phyloP scores from a whole-genome alignment of 1,140 invertebrate species.

The Listronotus oregonensis region DNA sequence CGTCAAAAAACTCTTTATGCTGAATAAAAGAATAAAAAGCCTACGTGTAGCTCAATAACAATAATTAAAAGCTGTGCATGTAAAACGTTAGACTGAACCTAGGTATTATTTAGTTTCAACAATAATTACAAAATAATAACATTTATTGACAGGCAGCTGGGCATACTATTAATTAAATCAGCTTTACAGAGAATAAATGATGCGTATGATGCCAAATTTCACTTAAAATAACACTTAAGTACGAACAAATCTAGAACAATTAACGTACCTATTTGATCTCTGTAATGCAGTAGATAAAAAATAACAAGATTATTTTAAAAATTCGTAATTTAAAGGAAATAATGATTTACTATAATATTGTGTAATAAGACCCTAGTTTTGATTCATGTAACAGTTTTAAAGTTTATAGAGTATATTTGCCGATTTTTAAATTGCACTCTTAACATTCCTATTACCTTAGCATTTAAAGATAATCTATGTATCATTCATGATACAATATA shows the following conservation, averaged over 20 bases:
- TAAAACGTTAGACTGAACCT: conserved; percentile 47
- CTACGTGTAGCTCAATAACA: conserved; percentile 2
- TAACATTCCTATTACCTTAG: no score
- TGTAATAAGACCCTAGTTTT: no score
- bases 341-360: conserved; percentile 20
- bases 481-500: no score
- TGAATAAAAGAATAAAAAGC: conserved; percentile 6
- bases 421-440: no score
- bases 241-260: conserved; percentile 37
- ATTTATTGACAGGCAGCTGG: conserved; percentile 19
- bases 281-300: conserved; percentile 50
- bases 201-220: conserved; percentile 22
- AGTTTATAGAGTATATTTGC: no score
- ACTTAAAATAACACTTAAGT: conserved; percentile 18
- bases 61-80: conserved; percentile 8
- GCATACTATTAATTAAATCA: conserved; percentile 4
- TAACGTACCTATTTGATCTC: conserved; percentile 55
- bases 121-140: conserved; percentile 23
- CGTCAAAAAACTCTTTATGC: not conserved
- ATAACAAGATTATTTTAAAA: conserved; percentile 38
- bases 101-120: conserved; percentile 38
- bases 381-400: no score
- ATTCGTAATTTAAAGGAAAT: not conserved
- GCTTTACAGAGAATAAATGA: conserved; percentile 22
- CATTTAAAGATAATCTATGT: no score